phyloP scores from a whole-genome alignment of 1,140 invertebrate genomes.

The Bursaphelenchus mucronatus region DNA sequence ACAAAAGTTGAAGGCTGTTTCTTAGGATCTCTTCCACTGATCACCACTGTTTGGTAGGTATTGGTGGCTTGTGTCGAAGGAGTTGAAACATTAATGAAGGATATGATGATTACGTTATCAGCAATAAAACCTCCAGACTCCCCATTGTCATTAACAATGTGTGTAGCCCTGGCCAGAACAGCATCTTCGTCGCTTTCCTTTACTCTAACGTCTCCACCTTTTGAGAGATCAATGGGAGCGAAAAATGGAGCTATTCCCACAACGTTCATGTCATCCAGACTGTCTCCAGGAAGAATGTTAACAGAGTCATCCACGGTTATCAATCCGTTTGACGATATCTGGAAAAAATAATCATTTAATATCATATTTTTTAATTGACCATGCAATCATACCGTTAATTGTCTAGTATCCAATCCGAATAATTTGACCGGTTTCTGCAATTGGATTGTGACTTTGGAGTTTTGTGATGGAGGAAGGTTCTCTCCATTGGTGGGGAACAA shows the following conservation, averaged over 20 bases:
- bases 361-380: slow-evolving; percentile 4
- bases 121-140: slow-evolving; percentile 37
- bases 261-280: slow-evolving; percentile 50
- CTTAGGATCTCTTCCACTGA: slow-evolving; percentile 39
- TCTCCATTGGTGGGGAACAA: slow-evolving; percentile 51
- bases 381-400: slow-evolving; percentile 46
- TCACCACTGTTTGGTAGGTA: slow-evolving; percentile 57
- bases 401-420: slow-evolving; percentile 37
- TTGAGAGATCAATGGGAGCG: slow-evolving; percentile 51
- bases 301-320: slow-evolving; percentile 45
- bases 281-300: slow-evolving; percentile 17
- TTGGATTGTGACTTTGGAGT: slow-evolving; percentile 50
- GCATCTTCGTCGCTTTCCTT: slow-evolving; percentile 47
- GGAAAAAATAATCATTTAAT: slow-evolving; percentile 24
- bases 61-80: slow-evolving; percentile 30
- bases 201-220: slow-evolving; percentile 46
- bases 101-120: slow-evolving; percentile 46
- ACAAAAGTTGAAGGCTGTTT: slow-evolving; percentile 46
- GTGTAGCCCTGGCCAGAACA: slow-evolving; percentile 39
- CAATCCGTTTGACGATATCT: slow-evolving; percentile 55
- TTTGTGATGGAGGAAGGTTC: slow-evolving; percentile 43
- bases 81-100: slow-evolving; percentile 45
- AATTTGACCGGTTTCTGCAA: slow-evolving; percentile 50
- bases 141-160: slow-evolving; percentile 43
- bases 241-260: slow-evolving; percentile 58